Evolutionary conservation across 2,888 invertebrate genomes (phyloP).

Genomic region (Diplazon laetatorius): DNA sequence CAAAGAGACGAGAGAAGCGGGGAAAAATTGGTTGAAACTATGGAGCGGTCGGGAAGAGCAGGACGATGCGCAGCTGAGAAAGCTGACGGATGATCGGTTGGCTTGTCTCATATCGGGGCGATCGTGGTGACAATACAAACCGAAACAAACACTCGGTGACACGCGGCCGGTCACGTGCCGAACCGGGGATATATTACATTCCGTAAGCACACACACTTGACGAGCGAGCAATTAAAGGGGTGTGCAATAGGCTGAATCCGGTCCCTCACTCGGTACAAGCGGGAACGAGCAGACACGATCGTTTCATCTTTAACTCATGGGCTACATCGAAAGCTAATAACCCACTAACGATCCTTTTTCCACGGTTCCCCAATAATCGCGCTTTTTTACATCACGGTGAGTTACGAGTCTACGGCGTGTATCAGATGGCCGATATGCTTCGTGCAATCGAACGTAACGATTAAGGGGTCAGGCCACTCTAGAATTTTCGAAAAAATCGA

Average conservation of each 20-base stretch:
- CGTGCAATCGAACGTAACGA: too few species aligned
- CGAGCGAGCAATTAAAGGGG: conserved; percentile 77
- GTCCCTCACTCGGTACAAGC: conserved; percentile 1
- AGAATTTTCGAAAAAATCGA: too few species aligned
- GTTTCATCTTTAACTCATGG: conserved; percentile 37
- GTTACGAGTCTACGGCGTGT: background rate
- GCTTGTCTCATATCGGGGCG: conserved; percentile 72
- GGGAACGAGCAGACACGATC: conserved; percentile 57
- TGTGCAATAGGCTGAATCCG: conserved; percentile 59
- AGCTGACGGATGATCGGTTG: conserved; percentile 8
- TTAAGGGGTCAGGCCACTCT: too few species aligned
- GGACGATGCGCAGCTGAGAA: conserved; percentile 46
- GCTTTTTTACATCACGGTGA: background rate
- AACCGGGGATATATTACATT: conserved; percentile 83
- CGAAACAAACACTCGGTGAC: conserved; percentile 82
- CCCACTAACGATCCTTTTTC: conserved; percentile 40
- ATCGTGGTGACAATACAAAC: conserved; percentile 82
- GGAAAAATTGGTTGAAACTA: conserved; percentile 63
- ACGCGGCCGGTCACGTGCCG: conserved; percentile 84
- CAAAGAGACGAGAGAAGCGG: conserved; percentile 73
- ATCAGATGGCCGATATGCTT: too few species aligned
- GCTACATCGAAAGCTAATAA: conserved; percentile 31
- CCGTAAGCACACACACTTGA: conserved; percentile 81
- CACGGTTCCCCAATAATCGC: conserved; percentile 13
- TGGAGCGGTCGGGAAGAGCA: conserved; percentile 22